Evolutionary conservation across 2,113 vertebrate genomes (phyloP), one percentile per base, ranked within the genome.

Genomic region (Sylvietta virens): DNA sequence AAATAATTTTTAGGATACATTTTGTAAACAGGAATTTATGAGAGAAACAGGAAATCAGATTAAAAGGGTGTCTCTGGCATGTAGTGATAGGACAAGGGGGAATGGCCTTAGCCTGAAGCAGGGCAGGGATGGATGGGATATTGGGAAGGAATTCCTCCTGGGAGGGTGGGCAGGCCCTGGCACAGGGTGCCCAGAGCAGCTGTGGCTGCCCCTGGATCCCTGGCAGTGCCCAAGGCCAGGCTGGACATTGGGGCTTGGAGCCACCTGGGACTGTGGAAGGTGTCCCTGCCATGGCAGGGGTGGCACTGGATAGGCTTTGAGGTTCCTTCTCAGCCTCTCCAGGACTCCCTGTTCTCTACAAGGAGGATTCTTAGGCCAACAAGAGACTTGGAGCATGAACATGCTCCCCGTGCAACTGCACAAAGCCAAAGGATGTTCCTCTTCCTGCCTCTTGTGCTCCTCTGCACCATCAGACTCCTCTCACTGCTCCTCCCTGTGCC

Each of bases 271-370:
- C 1, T 5, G 45, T 40, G n/a, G 39, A 0, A 81, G 45, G 33
- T 30, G 60, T 66, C 69, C 44, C 37, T 81, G 77, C 21, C 67
- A 28, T 9, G 37, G 51, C 51, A 28, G 37, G 44, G 51, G 5
- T 27, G 35, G 22, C 1, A 33, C 3, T 27, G 37, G 44, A 0
- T 2, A 23, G 7, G 3, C 3, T 51, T 45, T 28, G 1, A 26
- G 28, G 28, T 51, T 15, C 18, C 23, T 72, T 45, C 39, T 20
- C 1, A 45, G 19, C 24, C 28, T 21, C 6, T 70, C 13, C 64
- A 45, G 45, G 18, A 45, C 35, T 53, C 28, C 12, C 11, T 33
- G 0, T 44, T 58, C 33, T 73, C 74, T 79, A 39, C 42, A 28
- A 76, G 35, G 30, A 74, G 50, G 39, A n/a, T 51, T 67, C 39